Base-by-base conservation (phyloP, 2,888 invertebrate species). In the Pharmacophagus antenor region DNA sequence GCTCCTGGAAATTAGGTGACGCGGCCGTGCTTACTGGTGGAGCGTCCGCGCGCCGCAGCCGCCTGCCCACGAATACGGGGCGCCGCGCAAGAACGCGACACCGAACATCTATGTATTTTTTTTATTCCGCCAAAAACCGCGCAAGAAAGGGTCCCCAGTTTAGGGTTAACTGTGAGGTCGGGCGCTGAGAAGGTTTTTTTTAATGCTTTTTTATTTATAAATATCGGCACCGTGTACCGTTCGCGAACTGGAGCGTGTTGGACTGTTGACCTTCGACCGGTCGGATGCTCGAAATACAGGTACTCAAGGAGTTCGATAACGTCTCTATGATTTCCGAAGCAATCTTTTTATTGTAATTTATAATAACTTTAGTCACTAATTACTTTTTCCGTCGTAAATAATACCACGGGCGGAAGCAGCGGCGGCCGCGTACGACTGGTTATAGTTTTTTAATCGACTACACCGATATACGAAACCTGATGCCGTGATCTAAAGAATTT, bases 101-200 rank as follows among this genome's bases (percentile, higher is more conserved):
- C 72, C 69, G 62, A 62, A 63, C 63, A 72, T 68, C 10, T n/a
- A 31, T 15, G 3, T 37, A 2, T 4, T 31, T 27, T 73, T 84
- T 85, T 88, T 88, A 88, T 86, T 85, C 79, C 75, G 82, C 84
- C 82, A 84, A 88, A 88, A 88, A 88, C 84, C 82, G 64, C 61
- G 51, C 54, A 74, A 82, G 82, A 80, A 83, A 88, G 86, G 83
- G 82, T 81, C 82, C 78, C 74, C 77, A 72, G 72, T 73, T 79
- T 84, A 81, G 86, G 87, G 88, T 88, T 88, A 84, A 85, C 80
- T 79, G 82, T 81, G 76, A 81, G 82, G 76, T 77, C 77, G 79
- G 77, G 71, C 72, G 73, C 46, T 55, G 58, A 62, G 58, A 58
- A 8, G 58, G 52, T 61, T 49, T 58, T 37, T 53, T 55, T 22